These are phyloP conservation scores for Ischnura elegans DNA, from an alignment of 2,888 invertebrate species.

Conservation along the genomic window DNA sequence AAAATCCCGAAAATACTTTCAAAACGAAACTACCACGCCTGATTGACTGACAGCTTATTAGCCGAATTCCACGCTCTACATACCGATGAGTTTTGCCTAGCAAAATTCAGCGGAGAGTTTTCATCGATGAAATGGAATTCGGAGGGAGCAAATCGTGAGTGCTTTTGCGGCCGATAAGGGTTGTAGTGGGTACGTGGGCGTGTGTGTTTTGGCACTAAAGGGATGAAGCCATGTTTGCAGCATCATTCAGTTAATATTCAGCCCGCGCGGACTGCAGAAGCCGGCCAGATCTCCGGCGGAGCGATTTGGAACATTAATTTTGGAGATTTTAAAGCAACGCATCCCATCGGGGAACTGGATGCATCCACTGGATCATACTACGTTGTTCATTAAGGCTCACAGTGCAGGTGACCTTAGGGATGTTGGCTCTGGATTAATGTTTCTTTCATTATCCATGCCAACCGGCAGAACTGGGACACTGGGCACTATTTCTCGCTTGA, in stretches of 20 bases:
- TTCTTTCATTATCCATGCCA: background rate
- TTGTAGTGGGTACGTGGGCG: background rate
- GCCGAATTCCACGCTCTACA: no score
- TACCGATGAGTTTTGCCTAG: background rate
- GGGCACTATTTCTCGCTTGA: background rate
- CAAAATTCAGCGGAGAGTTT: background rate
- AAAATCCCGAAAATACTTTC: no score
- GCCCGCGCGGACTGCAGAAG: background rate
- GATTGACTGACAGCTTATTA: no score
- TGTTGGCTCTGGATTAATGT: background rate
- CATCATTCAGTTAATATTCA: conserved; percentile 7
- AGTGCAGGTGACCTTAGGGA: background rate
- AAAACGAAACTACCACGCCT: no score
- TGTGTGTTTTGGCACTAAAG: no score
- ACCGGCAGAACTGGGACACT: background rate
- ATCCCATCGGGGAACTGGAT: background rate
- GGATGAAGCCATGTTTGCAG: background rate
- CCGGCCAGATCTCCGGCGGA: background rate
- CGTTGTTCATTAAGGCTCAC: background rate
- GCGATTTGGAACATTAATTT: background rate
- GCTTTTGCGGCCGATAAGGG: background rate
- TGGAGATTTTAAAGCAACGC: background rate
- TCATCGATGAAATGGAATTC: background rate
- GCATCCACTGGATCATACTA: background rate
- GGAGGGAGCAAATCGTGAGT: background rate